phyloP scores from a whole-genome alignment of 1,140 invertebrate species.

The Aleiodes sp. region DNA sequence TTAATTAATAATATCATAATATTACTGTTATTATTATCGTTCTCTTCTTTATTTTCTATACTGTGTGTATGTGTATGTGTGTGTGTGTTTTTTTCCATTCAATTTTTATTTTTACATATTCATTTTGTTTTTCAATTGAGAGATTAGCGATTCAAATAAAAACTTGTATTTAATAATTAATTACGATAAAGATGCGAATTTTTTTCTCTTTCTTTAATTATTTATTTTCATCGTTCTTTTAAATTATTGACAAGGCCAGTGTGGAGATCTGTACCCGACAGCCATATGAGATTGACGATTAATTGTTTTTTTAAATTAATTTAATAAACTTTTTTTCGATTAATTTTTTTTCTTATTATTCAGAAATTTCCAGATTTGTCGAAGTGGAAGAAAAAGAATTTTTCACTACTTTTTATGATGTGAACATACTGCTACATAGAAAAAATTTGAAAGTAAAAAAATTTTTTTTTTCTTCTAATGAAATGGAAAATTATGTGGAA shows the following conservation, averaged over 20 bases:
- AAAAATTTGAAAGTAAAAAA: neutral
- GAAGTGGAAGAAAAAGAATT: neutral
- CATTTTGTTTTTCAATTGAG: neutral
- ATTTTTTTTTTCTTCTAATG: neutral
- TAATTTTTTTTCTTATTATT: slow-evolving; percentile 24
- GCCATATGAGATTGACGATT: slow-evolving; percentile 32
- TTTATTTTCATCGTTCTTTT: too few relatives aligned
- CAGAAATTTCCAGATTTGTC: neutral
- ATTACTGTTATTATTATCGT: neutral
- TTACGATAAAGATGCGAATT: neutral
- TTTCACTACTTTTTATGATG: neutral
- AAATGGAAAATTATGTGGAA: slow-evolving; percentile 21
- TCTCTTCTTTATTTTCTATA: neutral
- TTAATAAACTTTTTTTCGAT: neutral
- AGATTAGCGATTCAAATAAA: too few relatives aligned
- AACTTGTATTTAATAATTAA: neutral
- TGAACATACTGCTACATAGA: neutral
- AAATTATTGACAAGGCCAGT: slow-evolving; percentile 39
- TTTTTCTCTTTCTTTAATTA: neutral
- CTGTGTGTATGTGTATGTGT: too few relatives aligned
- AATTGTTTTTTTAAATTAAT: slow-evolving; percentile 13
- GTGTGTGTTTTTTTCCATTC: neutral
- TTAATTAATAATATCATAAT: neutral
- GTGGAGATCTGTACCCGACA: slow-evolving; percentile 46
- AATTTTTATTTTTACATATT: neutral